phyloP scores from a whole-genome alignment of 1,140 invertebrate species.

The Leptinotarsa defecta region DNA sequence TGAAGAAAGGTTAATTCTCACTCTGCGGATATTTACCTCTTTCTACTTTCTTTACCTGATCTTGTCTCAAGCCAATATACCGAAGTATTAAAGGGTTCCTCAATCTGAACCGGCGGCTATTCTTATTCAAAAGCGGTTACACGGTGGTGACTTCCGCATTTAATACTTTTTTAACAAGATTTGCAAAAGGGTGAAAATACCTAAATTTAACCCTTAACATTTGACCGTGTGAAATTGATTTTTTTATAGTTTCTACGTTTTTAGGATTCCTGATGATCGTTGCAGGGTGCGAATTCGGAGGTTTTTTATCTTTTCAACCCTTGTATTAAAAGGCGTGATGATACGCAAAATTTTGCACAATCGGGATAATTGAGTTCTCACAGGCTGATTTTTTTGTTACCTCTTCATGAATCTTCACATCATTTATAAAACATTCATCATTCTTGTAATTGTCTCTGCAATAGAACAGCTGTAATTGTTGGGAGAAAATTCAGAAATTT shows the following conservation, averaged over 20 bases:
- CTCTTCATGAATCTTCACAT: conserved; percentile 12
- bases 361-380: conserved; percentile 12
- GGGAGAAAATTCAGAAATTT: too few relatives aligned
- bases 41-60: conserved; percentile 39
- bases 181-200: conserved; percentile 40
- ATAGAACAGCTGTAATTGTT: too few relatives aligned
- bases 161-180: conserved; percentile 49
- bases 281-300: conserved; percentile 31
- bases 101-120: conserved; percentile 19
- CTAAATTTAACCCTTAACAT: conserved; percentile 41
- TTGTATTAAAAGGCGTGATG: conserved; percentile 26
- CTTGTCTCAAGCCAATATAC: conserved; percentile 22
- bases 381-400: background rate
- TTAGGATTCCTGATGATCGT: conserved; percentile 22
- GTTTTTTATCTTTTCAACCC: conserved; percentile 25
- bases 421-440: conserved; percentile 3
- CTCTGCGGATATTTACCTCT: conserved; percentile 28
- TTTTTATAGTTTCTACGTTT: conserved; percentile 32
- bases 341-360: conserved; percentile 19
- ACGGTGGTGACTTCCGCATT: conserved; percentile 46
- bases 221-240: conserved; percentile 47
- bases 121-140: conserved; percentile 45
- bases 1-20: conserved; percentile 33
- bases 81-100: conserved; percentile 36
- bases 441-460: background rate